phyloP scores from a whole-genome alignment of 1,140 invertebrate species.

The Kradibia gibbosae region DNA sequence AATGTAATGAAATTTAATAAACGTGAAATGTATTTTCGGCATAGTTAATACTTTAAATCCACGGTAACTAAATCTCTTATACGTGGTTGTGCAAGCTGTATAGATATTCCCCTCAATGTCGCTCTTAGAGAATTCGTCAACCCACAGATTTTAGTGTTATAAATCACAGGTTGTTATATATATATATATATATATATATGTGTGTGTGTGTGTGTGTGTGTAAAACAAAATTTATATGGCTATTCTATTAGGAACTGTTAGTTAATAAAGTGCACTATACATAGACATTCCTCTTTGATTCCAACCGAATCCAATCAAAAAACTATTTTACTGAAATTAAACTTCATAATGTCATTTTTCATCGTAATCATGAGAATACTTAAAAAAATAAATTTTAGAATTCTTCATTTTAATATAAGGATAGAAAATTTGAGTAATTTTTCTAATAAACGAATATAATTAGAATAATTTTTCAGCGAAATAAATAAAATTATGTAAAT shows the following conservation, averaged over 20 bases:
- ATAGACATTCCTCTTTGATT: not conserved
- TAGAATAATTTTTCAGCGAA: too few relatives aligned
- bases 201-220: not conserved
- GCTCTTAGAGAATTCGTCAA: slow-evolving; percentile 22
- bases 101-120: slow-evolving; percentile 31
- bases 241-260: slow-evolving; percentile 62
- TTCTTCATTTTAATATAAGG: too few relatives aligned
- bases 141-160: slow-evolving; percentile 46
- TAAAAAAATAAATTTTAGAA: too few relatives aligned
- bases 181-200: too few relatives aligned
- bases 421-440: too few relatives aligned
- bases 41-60: not conserved
- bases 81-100: slow-evolving; percentile 18
- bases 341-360: not conserved
- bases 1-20: not conserved
- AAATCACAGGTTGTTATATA: too few relatives aligned
- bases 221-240: slow-evolving; percentile 54
- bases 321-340: not conserved
- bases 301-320: too few relatives aligned
- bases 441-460: too few relatives aligned
- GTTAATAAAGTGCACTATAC: slow-evolving; percentile 67
- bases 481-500: too few relatives aligned
- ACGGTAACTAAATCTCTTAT: slow-evolving; percentile 42
- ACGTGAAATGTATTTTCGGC: too few relatives aligned
- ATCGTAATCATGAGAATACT: too few relatives aligned